These are phyloP conservation scores for Rhineura floridana DNA, from an alignment of 2,113 vertebrate species.

Conservation along the genomic window DNA sequence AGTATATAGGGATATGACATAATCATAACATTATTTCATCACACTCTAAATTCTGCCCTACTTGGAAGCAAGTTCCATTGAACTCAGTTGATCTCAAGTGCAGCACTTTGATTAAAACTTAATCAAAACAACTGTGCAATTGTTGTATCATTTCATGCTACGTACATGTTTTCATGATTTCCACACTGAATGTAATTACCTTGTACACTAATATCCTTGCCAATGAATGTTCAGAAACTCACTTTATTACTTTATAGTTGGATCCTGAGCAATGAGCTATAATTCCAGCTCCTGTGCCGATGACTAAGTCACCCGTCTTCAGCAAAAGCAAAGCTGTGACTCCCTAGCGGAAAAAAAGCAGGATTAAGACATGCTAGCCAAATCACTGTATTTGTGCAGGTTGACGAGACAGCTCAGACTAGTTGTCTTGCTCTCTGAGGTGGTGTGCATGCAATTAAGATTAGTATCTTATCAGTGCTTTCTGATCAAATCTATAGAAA, in stretches of 20 bases:
- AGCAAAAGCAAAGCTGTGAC: constrained; percentile 79
- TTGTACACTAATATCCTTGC: background rate
- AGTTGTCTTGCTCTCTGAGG: background rate
- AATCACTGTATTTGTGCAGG: background rate
- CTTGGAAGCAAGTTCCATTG: background rate
- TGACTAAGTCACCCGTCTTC: constrained; percentile 81
- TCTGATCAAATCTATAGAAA: background rate
- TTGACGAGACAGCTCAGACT: background rate
- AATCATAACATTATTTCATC: background rate
- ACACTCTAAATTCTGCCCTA: background rate
- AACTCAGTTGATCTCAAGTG: background rate
- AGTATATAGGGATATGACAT: too few relatives aligned
- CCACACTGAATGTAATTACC: background rate
- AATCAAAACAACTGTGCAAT: too few relatives aligned
- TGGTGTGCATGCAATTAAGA: background rate
- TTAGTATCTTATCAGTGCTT: background rate
- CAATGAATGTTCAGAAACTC: constrained; percentile 60
- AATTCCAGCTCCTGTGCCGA: constrained; percentile 85
- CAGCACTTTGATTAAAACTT: background rate
- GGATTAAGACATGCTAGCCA: constrained; percentile 10
- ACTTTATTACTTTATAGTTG: constrained; percentile 86
- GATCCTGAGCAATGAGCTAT: constrained; percentile 82
- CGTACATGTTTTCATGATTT: background rate
- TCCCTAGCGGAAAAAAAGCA: constrained; percentile 75
- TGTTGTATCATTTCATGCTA: background rate